Conservation (phyloP, 2,888 invertebrate genomes). For the Melinopterus prodromus region DNA sequence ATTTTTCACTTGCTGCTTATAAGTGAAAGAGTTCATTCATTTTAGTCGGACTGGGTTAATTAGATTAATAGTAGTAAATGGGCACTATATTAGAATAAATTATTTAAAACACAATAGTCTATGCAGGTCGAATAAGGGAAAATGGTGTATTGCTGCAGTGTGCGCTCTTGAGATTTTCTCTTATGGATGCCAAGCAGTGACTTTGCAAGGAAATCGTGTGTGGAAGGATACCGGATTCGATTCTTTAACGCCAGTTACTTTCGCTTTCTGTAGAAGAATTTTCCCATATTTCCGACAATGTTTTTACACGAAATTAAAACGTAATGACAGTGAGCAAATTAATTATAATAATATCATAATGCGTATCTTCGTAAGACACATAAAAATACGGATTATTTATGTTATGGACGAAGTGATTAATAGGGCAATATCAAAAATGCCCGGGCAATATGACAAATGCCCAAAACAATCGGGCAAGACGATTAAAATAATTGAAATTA, state of each 20-base stretch:
- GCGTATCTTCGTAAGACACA: too few species aligned
- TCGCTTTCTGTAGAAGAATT: background rate
- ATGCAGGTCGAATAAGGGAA: background rate
- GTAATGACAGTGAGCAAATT: background rate
- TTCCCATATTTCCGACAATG: background rate
- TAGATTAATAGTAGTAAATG: background rate
- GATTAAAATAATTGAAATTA: too few species aligned
- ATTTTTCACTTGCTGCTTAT: background rate
- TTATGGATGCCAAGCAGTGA: background rate
- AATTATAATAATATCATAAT: too few species aligned
- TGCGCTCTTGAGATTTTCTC: background rate
- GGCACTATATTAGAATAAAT: background rate
- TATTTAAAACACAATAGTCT: background rate
- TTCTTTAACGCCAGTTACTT: background rate
- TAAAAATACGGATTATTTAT: too few species aligned
- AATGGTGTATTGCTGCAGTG: background rate
- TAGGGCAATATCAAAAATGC: too few species aligned
- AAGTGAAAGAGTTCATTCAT: background rate
- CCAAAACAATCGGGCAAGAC: too few species aligned
- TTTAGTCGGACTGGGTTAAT: background rate
- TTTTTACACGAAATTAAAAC: background rate
- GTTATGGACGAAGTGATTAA: too few species aligned
- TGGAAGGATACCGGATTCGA: background rate
- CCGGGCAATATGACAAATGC: too few species aligned
- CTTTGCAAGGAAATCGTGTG: background rate